Evolutionary conservation across 2,113 vertebrate genomes (phyloP).

Genomic region (Oxyura jamaicensis): DNA sequence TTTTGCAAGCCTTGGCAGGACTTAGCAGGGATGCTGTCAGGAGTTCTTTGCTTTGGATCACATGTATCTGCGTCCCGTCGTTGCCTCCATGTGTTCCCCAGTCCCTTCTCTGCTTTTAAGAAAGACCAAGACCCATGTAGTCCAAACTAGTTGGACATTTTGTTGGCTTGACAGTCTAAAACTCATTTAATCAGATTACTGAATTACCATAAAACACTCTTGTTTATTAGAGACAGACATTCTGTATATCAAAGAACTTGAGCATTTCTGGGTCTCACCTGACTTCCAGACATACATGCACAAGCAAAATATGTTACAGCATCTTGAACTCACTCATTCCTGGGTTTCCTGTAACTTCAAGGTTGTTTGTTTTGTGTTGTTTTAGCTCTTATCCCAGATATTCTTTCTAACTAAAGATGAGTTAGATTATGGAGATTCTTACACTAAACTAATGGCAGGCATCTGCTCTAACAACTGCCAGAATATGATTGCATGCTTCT

Average conservation of each 20-base stretch:
- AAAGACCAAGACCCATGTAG: background rate
- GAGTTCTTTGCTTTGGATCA: background rate
- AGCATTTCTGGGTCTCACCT: background rate
- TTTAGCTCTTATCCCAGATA: background rate
- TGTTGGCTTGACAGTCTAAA: background rate
- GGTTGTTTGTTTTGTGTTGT: background rate
- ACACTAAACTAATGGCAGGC: slow-evolving; percentile 19
- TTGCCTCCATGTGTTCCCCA: background rate
- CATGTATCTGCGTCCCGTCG: background rate
- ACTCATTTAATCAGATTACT: background rate
- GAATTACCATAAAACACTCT: background rate
- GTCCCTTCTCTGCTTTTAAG: background rate
- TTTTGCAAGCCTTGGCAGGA: background rate
- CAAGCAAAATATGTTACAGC: background rate
- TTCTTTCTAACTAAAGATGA: background rate
- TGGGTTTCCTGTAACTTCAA: background rate
- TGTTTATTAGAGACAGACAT: background rate
- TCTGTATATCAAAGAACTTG: background rate
- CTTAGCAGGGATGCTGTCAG: background rate
- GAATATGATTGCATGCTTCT: slow-evolving; percentile 16
- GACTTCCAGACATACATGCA: background rate
- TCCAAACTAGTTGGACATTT: background rate
- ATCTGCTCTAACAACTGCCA: slow-evolving; percentile 2
- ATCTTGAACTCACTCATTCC: background rate
- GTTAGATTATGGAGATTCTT: slow-evolving; percentile 18